A percentile compares a stretch with the other conserved stretches of the same genome.
Evolutionary conservation across 2,113 vertebrate species (phyloP).

Genomic region (Uropsilus gracilis): DNA sequence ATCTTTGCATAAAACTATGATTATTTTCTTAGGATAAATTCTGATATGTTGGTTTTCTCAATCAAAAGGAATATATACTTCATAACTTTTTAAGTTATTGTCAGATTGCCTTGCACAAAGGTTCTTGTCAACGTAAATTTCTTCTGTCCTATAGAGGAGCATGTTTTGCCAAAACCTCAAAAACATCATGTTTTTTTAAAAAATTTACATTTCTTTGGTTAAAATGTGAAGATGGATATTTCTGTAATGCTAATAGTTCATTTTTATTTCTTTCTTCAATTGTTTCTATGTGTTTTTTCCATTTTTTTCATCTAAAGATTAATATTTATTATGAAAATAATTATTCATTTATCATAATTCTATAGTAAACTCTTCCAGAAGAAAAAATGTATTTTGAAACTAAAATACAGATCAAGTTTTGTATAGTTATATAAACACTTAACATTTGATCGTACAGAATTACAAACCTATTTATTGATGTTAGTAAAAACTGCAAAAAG

Average conservation of each 20-base stretch:
- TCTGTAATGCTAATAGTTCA: neutral
- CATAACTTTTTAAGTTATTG: slow-evolving; percentile 52
- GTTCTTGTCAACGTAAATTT: neutral
- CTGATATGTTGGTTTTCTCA: neutral
- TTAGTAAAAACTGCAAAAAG: neutral
- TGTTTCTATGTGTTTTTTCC: neutral
- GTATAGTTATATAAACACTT: neutral
- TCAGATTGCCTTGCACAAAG: neutral
- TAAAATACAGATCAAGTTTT: neutral
- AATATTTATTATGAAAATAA: slow-evolving; percentile 29
- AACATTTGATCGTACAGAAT: neutral
- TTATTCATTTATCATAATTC: neutral
- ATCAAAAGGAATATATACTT: neutral
- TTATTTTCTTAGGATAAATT: neutral
- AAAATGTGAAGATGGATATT: neutral
- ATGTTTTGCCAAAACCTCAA: neutral
- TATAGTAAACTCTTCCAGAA: neutral
- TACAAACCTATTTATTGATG: slow-evolving; percentile 21
- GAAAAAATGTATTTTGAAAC: neutral
- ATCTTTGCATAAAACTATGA: neutral
- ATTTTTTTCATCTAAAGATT: neutral
- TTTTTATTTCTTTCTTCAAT: neutral
- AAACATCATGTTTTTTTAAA: neutral
- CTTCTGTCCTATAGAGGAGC: neutral
- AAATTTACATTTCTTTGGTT: neutral